These are phyloP conservation scores for Cactoblastis cactorum DNA, from an alignment of 2,888 invertebrate species.

Conservation along the genomic window DNA sequence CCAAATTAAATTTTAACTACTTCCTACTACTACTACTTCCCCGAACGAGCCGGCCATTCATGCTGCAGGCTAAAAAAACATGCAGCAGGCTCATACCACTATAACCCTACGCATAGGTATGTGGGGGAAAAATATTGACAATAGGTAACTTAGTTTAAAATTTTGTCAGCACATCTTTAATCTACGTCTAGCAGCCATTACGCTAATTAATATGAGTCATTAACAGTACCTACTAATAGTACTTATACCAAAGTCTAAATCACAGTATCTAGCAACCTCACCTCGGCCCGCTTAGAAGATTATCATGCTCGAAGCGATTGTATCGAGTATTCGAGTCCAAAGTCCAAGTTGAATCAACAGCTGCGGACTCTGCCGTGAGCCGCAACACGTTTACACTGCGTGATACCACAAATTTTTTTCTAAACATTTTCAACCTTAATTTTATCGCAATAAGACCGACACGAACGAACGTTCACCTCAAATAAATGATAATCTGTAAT, in stretches of 20 bases:
- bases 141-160: no score
- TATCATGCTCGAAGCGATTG: conserved; percentile 57
- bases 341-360: conserved; percentile 61
- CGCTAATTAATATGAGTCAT: no score
- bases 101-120: no score
- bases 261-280: background rate
- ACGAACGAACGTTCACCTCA: no score
- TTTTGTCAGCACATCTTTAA: no score
- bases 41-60: no score
- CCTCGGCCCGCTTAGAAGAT: conserved; percentile 7
- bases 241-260: background rate
- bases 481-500: background rate
- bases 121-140: no score
- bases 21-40: no score
- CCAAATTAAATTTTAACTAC: no score
- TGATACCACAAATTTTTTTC: conserved; percentile 37
- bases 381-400: conserved; percentile 53
- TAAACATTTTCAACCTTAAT: background rate
- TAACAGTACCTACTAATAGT: background rate
- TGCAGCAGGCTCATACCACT: no score
- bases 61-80: no score
- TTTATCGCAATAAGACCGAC: background rate
- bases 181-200: no score
- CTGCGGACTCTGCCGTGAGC: conserved; percentile 60
- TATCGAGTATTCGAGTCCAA: conserved; percentile 50